Evolutionary conservation across 2,113 vertebrate genomes (phyloP), one percentile per base, ranked within the genome.

Genomic region (Ia io): DNA sequence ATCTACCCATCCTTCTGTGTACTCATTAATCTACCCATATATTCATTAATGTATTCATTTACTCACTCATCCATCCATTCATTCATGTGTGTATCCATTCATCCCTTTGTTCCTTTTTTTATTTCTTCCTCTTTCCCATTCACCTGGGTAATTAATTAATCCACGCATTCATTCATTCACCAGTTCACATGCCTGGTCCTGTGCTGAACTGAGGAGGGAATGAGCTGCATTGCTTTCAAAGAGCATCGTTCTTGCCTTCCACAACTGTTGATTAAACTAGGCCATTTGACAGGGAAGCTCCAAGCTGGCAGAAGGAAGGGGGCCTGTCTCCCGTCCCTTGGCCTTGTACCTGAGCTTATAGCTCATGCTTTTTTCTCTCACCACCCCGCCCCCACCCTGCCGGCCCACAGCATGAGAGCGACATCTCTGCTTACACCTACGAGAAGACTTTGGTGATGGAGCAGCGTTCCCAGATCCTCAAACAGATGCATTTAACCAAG

Each of bases 381-480:
- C 32, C n/a, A 63, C 30, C 37, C 88, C 51, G 1, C 14, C 70
- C 35, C 77, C 79, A 37, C 32, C 28, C 35, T 35, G 30, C 40
- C 71, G 88, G 28, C 63, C 78, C 23, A 1, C 92, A 99, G 99
- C 99, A 99, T 0, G 99, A 99, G 98, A 99, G 99, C 0, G 99
- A 99, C 98, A 99, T 99, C 97, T 99, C 99, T 0, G 99, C 99
- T 92, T 99, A 99, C 98, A 99, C 99, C 30, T 99, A 99, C 0
- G 99, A 99, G 98, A 99, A 99, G 98, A 99, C 99, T 0, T 93
- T 99, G 97, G 99, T 99, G 98, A 99, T 99, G 99, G 99, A 99
- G 96, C 99, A 99, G 88, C 98, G 99, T 18, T 99, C 99, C 17
- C 99, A 99, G 98, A 99, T 99, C 98, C 99, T 99, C 49, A 99